A percentile compares a stretch with the other conserved stretches of the same genome.
Evolutionary conservation across 2,797 vertebrate species (phyloP).

Genomic region (Coreius guichenoti): DNA sequence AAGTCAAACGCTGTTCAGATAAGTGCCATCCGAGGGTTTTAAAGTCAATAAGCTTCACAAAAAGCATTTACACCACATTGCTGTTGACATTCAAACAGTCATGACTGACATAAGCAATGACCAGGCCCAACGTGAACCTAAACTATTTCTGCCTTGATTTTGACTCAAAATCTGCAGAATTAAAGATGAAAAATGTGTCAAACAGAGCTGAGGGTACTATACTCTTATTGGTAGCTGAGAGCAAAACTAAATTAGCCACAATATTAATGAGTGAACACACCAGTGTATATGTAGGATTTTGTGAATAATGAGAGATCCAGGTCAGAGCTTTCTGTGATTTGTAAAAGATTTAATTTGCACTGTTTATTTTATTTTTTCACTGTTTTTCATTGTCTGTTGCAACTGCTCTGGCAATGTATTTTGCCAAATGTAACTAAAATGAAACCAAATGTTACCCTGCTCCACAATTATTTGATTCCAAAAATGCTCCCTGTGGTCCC

Average conservation of each 20-base stretch:
- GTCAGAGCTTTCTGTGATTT: background rate
- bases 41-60: slow-evolving; percentile 52
- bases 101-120: slow-evolving; percentile 8
- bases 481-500: background rate
- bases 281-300: background rate
- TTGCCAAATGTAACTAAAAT: slow-evolving; percentile 4
- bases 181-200: background rate
- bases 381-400: background rate
- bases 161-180: background rate
- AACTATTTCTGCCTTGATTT: background rate
- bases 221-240: background rate
- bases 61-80: slow-evolving; percentile 18
- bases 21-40: slow-evolving; percentile 41
- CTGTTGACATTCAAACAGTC: slow-evolving; percentile 30
- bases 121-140: background rate
- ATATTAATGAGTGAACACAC: background rate
- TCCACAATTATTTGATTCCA: background rate
- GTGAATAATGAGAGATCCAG: background rate
- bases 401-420: background rate
- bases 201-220: background rate
- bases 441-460: background rate
- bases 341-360: background rate
- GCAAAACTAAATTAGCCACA: background rate
- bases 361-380: slow-evolving; percentile 11
- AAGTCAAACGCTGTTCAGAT: slow-evolving; percentile 46